Base-by-base conservation (phyloP, 2,888 invertebrate species). In the Rapana venosa region DNA sequence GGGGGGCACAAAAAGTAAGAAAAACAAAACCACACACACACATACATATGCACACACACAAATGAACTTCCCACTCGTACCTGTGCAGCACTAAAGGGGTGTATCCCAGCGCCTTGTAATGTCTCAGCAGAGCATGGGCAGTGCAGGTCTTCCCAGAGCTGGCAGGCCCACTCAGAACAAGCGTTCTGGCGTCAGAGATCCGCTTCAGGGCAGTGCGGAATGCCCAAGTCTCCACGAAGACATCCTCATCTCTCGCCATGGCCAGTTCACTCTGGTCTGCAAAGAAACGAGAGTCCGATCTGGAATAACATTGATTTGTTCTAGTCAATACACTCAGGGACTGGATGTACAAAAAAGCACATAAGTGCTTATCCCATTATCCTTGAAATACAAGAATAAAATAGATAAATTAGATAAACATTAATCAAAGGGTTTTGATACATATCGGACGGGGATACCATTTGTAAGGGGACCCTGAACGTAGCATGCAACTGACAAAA, bases 11-110 rank as follows among this genome's bases (percentile, higher is more conserved):
- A 13, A 26, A 8, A 58, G 36, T 2, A 4, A 58, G 36, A 26
- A 58, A 26, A 8, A 26, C 58, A 47, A 8, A 22, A 26, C 47
- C 8, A 6, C 58, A 86, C 56, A 56, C 47, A 47, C 47, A 47
- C 47, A 47, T 8, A 47, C 47, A 47, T 8, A 47, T 8, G 8
- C 47, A 5, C 47, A 47, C 47, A 47, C 47, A 47, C 47, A 47
- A 2, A 47, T 5, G 8, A 47, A 47, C 2, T 47, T 47, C 47
- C 47, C 47, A 47, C 47, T 47, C 47, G 4, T 26, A 87, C 87
- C 87, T 32, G 87, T 70, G 87, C 70, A 87, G 35, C 30, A 87
- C 66, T 11, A 87, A 35, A 26, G 87, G 87, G 2, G 87, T 87
- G 35, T 20, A 87, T 15, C 36, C 87, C 66, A 22, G 22, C 22